These are phyloP conservation scores for Acomys russatus DNA, from an alignment of 2,797 vertebrate genomes.

Conservation along the genomic window DNA sequence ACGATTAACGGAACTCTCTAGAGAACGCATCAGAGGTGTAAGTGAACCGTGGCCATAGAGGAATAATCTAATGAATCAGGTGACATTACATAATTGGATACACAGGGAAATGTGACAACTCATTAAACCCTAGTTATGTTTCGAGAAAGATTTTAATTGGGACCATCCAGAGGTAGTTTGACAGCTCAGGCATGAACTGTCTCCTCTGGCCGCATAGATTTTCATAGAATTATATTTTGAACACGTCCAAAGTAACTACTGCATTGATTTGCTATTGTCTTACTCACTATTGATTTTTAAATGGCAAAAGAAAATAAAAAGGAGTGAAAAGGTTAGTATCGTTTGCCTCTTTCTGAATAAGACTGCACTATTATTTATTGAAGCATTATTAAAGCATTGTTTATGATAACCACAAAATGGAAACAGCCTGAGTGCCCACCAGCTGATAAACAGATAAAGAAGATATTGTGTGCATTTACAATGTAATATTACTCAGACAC, in stretches of 20 bases:
- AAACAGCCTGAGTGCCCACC: not conserved
- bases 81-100: conserved; percentile 66
- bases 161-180: not conserved
- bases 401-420: not conserved
- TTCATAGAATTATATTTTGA: not conserved
- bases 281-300: conserved; percentile 36
- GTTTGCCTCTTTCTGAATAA: not conserved
- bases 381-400: not conserved
- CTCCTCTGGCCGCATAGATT: not conserved
- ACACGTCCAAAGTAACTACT: not conserved
- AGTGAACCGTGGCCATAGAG: not conserved
- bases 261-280: not conserved
- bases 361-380: not conserved
- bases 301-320: not conserved
- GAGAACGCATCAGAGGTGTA: conserved; percentile 29
- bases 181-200: not conserved
- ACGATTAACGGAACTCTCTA: conserved; percentile 50
- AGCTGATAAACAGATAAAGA: not conserved
- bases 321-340: not conserved
- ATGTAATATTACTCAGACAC: too few species aligned
- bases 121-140: conserved; percentile 15
- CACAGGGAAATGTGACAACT: conserved; percentile 25
- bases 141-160: conserved; percentile 26
- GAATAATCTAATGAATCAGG: conserved; percentile 66
- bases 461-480: not conserved